Percentiles rank a stretch among this genome's conserved stretches.
Evolutionary conservation across 2,797 vertebrate genomes (phyloP).

Genomic region (Otolemur crassicaudatus): DNA sequence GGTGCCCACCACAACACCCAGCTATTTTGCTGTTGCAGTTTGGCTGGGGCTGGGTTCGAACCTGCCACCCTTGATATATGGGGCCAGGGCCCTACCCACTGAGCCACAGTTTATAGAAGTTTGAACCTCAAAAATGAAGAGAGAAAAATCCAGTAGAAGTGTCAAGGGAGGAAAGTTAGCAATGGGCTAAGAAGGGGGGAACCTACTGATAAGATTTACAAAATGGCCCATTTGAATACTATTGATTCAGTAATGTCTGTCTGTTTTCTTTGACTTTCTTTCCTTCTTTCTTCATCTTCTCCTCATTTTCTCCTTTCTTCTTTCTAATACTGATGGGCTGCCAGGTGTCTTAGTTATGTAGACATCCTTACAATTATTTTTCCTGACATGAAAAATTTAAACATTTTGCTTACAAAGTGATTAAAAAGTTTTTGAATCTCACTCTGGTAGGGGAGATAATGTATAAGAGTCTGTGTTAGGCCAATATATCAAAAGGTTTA

Average conservation of each 20-base stretch:
- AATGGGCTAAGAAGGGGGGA: background rate
- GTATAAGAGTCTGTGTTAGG: background rate
- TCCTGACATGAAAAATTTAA: background rate
- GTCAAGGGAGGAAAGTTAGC: background rate
- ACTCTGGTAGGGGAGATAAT: background rate
- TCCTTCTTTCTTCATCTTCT: background rate
- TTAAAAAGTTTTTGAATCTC: background rate
- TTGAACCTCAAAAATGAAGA: background rate
- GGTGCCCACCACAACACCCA: no score
- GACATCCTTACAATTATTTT: background rate
- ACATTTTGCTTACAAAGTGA: background rate
- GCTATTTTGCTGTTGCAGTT: no score
- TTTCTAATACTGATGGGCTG: background rate
- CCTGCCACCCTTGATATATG: no score
- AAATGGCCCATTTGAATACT: background rate
- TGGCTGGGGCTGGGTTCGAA: no score
- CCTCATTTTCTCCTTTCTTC: background rate
- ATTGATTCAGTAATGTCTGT: background rate
- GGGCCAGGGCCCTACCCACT: no score
- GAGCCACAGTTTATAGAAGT: background rate
- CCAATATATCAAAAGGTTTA: background rate
- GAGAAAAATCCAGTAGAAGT: background rate
- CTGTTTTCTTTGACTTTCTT: background rate
- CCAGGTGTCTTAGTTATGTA: background rate
- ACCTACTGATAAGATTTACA: background rate